A percentile compares a stretch with the other conserved stretches of the same genome.
Conservation (phyloP, 2,888 invertebrate genomes). For the Catocala sponsa region DNA sequence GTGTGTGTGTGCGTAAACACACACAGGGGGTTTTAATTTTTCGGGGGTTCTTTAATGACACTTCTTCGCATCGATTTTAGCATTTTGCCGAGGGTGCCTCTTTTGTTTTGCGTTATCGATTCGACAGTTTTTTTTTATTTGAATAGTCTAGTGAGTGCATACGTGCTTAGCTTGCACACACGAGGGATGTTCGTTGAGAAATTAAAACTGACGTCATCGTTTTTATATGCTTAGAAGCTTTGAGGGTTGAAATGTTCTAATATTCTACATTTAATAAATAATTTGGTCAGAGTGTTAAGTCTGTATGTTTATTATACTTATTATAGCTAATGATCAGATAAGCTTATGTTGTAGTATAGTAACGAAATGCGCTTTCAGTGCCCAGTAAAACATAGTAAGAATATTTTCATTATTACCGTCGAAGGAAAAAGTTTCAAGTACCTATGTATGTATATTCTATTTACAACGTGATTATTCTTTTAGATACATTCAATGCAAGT, state of each 20-base stretch:
- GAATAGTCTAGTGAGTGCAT: slow-evolving; percentile 67
- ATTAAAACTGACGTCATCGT: slow-evolving; percentile 56
- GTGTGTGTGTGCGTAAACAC: slow-evolving; percentile 65
- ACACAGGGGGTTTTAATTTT: slow-evolving; percentile 83
- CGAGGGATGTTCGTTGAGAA: slow-evolving; percentile 51
- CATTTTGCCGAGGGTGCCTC: slow-evolving; percentile 81
- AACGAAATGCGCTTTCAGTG: too few relatives aligned
- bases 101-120: slow-evolving; percentile 85
- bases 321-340: too few relatives aligned
- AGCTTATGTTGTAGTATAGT: too few relatives aligned
- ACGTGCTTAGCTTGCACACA: slow-evolving; percentile 63
- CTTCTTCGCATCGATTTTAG: slow-evolving; percentile 87
- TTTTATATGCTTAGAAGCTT: slow-evolving; percentile 19
- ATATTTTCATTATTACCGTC: too few relatives aligned
- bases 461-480: too few relatives aligned
- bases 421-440: too few relatives aligned
- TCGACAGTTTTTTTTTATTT: slow-evolving; percentile 67
- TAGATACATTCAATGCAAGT: too few relatives aligned
- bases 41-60: slow-evolving; percentile 87
- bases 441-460: too few relatives aligned
- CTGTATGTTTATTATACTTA: too few relatives aligned
- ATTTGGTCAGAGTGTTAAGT: too few relatives aligned
- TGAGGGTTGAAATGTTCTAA: not conserved
- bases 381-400: too few relatives aligned
- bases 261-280: too few relatives aligned